Base-by-base conservation (phyloP, 2,888 invertebrate species). In the Emmelina monodactyla region DNA sequence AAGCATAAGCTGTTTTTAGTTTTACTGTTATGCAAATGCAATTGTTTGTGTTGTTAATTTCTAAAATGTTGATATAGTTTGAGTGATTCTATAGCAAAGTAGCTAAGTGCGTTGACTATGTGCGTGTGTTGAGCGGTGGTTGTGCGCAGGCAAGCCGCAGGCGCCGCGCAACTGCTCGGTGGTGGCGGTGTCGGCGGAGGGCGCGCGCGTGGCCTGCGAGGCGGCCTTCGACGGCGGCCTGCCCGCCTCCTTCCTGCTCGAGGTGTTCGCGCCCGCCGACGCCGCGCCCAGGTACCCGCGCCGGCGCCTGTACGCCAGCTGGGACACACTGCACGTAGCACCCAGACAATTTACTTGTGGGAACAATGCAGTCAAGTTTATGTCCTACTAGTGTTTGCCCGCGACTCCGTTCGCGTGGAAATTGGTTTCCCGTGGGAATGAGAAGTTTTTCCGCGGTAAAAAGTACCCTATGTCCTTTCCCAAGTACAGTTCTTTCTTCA, bases 201-300 rank as follows among this genome's bases (percentile, higher is more conserved):
- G 90, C 40, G 89, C 91, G 49, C 88, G 89, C 65, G 89, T 93
- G 47, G 86, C 86, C 53, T 94, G 94, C 66, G 84, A 88, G 55
- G 82, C 91, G 14, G 91, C 91, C 49, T 93, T 92, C 75, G 93
- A 94, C 76, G 94, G 94, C 39, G 94, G 94, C 45, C 84, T 94
- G 53, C 91, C 92, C 39, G 93, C 94, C 79, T 84, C 84, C 62
- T 94, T 94, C 80, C 82, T 91, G 35, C 83, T 94, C 45, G 92
- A 93, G 73, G 85, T 92, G 47, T 89, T 86, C 71, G 68, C 69
- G 16, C 62, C 59, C 1, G 62, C 62, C 39, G 66, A 60, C 25
- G 35, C 49, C 31, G 40, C 47, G 32, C 75, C 71, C 30, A 68
- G 79, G 80, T 68, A 19, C 5, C 5, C 19, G 9, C 5, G 9